Evolutionary conservation across 92 coral and sea anemone genomes (phyloP), one percentile per base, ranked within the genome.

Genomic region (Palythoa grandiflora): DNA sequence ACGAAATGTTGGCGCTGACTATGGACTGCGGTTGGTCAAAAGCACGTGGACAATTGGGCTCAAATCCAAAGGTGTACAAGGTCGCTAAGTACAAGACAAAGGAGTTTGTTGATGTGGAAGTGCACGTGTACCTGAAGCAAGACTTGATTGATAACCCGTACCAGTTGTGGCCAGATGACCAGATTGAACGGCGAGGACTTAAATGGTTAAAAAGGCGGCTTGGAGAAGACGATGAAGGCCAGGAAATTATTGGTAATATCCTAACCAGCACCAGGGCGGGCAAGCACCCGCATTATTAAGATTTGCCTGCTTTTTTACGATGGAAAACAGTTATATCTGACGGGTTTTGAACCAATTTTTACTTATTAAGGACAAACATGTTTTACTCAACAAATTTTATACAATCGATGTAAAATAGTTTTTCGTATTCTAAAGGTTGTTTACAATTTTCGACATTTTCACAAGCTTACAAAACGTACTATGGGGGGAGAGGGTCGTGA

Each of bases 1-100:
- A 76, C 35, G 80, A 76, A 76, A 76, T 76, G 80, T 10, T 76
- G 80, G 80, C 61, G 1, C 65, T 76, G 38, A 76, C 80, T 9
- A 76, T 76, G 80, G 80, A 76, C n/a, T 76, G 80, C 9, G 80
- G 80, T 4, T 76, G 80, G 80, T 76, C 80, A 3, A 76, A 48
- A 21, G 80, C 63, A 17, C 80, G 80, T 51, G 80, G 80, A 9
- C 80, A 52, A 35, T 61, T 76, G 17, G 65, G 80, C 8, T 28
- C 57, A 9, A 28, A 52, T 7, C 80, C 80, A 36, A 54, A 28
- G 35, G 80, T 76, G 2, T 76, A 76, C 20, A 51, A 76, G 65
- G 50, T 63, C 2, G 40, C 80, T 1, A 76, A 76, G 14, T 76
- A 76, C 47, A 76, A 76, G 80, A 76, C 80, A 6, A 76, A 76